These are phyloP conservation scores for Oedothorax gibbosus DNA, from an alignment of 1,140 invertebrate species.

Conservation along the genomic window DNA sequence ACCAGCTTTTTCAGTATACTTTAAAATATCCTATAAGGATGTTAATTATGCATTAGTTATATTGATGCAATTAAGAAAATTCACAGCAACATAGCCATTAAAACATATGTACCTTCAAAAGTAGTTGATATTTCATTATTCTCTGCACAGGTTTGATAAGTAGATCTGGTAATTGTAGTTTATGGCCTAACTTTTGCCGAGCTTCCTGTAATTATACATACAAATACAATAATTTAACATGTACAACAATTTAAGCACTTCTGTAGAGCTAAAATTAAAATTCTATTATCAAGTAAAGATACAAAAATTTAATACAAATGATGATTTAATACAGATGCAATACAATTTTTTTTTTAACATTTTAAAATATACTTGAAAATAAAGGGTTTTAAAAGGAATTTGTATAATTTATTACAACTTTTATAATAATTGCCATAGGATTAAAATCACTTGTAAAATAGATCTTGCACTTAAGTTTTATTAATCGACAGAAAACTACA, in stretches of 20 bases:
- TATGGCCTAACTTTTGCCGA: slow-evolving; percentile 91
- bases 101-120: slow-evolving; percentile 79
- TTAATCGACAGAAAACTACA: no score
- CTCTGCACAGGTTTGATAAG: slow-evolving; percentile 98
- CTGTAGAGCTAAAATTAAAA: background rate
- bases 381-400: no score
- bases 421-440: no score
- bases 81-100: background rate
- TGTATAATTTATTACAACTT: no score
- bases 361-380: no score
- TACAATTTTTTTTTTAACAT: no score
- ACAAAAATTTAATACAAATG: no score
- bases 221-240: background rate
- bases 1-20: slow-evolving; percentile 73
- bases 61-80: background rate
- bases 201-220: slow-evolving; percentile 77
- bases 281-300: background rate
- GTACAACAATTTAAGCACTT: background rate
- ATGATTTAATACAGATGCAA: no score
- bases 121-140: slow-evolving; percentile 97
- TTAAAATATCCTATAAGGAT: slow-evolving; percentile 71
- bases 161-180: slow-evolving; percentile 92
- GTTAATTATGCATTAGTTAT: background rate
- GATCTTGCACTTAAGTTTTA: no score
- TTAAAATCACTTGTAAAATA: no score